Conservation (phyloP, 2,888 invertebrate species). For the Xylocampa areola region DNA sequence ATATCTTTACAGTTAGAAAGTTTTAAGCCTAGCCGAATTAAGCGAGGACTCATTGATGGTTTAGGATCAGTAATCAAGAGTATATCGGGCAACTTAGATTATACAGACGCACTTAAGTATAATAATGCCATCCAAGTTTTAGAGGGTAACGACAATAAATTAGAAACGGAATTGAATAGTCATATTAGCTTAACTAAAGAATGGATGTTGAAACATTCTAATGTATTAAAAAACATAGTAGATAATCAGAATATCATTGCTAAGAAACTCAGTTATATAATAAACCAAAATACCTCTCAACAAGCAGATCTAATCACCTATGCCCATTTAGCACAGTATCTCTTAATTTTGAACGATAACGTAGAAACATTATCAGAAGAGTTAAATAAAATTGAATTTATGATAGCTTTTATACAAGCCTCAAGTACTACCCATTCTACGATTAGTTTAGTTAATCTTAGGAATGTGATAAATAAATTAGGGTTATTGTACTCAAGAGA, state of each 20-base stretch:
- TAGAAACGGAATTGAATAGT: background rate
- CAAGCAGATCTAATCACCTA: no score
- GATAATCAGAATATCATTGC: no score
- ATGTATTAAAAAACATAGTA: no score
- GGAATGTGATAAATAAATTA: background rate
- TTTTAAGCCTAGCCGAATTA: no score
- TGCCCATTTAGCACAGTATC: no score
- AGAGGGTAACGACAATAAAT: background rate
- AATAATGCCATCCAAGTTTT: background rate
- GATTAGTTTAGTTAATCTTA: background rate
- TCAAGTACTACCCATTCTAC: no score
- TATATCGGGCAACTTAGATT: background rate
- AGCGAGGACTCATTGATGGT: no score
- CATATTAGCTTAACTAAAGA: background rate
- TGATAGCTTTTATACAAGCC: constrained; percentile 1
- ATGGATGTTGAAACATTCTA: background rate
- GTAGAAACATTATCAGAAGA: background rate
- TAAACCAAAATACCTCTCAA: no score
- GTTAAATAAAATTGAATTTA: background rate
- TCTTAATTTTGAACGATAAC: no score
- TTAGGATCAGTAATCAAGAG: background rate
- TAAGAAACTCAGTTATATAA: no score
- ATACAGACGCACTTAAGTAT: background rate
- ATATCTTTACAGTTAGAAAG: no score
- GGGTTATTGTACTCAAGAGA: background rate